Percentiles rank a stretch among this genome's conserved stretches.
Evolutionary conservation across 92 coral and sea anemone species (phyloP).

Genomic region (Diadumene lineata): DNA sequence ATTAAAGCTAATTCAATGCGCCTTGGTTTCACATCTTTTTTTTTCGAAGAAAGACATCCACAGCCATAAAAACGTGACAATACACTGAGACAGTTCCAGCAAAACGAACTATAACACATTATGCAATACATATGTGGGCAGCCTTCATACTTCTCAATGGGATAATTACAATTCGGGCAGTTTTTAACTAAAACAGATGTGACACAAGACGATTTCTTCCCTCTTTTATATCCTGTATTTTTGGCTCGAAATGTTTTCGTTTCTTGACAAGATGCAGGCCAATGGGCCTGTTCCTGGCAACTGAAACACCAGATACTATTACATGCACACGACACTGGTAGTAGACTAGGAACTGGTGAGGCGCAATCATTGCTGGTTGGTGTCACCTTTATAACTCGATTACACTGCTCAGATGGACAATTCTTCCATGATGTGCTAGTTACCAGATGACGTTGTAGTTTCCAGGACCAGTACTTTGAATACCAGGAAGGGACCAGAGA

Average conservation of each 20-base stretch:
- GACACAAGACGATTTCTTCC: background rate
- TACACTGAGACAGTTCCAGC: constrained; percentile 36
- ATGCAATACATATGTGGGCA: constrained; percentile 34
- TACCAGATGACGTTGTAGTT: constrained; percentile 32
- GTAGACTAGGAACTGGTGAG: constrained; percentile 19
- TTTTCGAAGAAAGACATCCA: background rate
- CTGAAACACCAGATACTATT: constrained; percentile 59
- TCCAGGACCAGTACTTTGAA: constrained; percentile 32
- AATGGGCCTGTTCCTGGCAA: constrained; percentile 61
- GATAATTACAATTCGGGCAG: constrained; percentile 49
- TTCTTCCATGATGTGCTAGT: constrained; percentile 39
- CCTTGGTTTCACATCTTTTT: background rate
- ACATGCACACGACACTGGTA: constrained; percentile 63
- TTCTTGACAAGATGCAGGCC: constrained; percentile 65
- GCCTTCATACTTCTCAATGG: constrained; percentile 44
- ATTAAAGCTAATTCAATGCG: background rate
- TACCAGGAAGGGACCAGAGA: constrained; percentile 47
- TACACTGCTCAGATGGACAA: constrained; percentile 58
- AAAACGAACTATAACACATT: constrained; percentile 21
- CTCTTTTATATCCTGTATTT: background rate
- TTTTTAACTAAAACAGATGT: constrained; percentile 39
- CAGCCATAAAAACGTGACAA: background rate
- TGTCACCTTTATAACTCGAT: constrained; percentile 36
- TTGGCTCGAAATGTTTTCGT: constrained; percentile 51
- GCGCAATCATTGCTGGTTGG: no score